Evolutionary conservation across 2,113 vertebrate species (phyloP), one percentile per base, ranked within the genome.

Genomic region (Nematolebias whitei): DNA sequence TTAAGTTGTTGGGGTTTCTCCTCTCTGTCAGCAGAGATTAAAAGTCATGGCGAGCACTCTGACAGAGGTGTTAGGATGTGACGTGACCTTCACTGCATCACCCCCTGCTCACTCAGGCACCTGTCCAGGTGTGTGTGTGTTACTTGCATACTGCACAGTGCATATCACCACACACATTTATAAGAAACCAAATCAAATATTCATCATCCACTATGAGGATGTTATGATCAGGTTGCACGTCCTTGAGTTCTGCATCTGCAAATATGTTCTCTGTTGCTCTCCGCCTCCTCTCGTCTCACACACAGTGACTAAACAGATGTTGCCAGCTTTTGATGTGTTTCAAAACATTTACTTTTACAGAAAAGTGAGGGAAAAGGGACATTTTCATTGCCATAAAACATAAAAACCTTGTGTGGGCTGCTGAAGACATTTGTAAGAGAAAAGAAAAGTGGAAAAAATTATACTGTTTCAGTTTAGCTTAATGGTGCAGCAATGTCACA

Each of bases 171-270:
- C 40, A 53, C 47, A 54, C 7, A 53, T 86, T 74, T 20, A 68
- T 62, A 77, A 75, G 47, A 79, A 70, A 74, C 71, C 62, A 74
- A 67, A 67, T 74, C 32, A 79, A 58, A 69, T 58, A 81, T 79
- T 65, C 76, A 68, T 74, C 69, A 83, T 61, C 40, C 45, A 44
- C 20, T 44, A 54, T 35, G 55, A 63, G 78, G 44, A 64, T 48
- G 38, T 60, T 43, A 41, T 58, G 57, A 75, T 81, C 60, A 40
- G 57, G 49, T 83, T 79, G 45, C 58, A 6, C 69, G 80, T 75
- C 73, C 80, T 87, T 79, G 72, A 79, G 51, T 53, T 63, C 20
- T 68, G 43, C 12, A 24, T 48, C 43, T 76, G 51, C 72, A 66
- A 60, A 56, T 57, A 53, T 44, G 61, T 19, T 64, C 40, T 3